phyloP scores from a whole-genome alignment of 30 jellyfish, hydroid and myxozoan species.

The Mastigias papua region DNA sequence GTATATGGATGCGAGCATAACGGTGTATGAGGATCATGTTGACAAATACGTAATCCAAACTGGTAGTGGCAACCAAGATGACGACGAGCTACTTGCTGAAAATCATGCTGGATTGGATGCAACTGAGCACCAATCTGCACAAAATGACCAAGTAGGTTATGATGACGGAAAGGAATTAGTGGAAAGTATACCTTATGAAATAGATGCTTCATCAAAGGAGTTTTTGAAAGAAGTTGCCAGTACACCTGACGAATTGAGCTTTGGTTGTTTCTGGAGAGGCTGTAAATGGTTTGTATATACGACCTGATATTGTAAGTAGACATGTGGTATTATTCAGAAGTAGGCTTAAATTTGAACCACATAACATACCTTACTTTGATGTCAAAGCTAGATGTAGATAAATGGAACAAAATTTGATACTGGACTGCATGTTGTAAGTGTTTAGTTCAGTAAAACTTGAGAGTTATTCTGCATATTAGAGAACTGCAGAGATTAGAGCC shows the following conservation, averaged over 20 bases:
- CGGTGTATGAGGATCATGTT: too few relatives aligned
- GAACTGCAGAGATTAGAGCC: too few relatives aligned
- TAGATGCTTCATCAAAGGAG: constrained; percentile 15
- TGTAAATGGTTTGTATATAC: constrained; percentile 52
- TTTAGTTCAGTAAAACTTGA: too few relatives aligned
- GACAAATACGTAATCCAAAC: too few relatives aligned
- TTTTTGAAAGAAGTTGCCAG: constrained; percentile 49
- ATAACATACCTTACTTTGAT: not conserved
- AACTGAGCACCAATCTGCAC: not conserved
- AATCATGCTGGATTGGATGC: not conserved
- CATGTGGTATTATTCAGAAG: too few relatives aligned
- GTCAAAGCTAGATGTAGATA: too few relatives aligned
- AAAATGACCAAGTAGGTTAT: not conserved
- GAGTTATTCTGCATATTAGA: too few relatives aligned
- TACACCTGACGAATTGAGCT: constrained; percentile 29
- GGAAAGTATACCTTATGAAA: not conserved
- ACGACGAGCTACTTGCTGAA: too few relatives aligned
- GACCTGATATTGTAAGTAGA: not conserved
- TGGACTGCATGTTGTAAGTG: too few relatives aligned
- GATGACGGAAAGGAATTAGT: not conserved
- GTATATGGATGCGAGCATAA: too few relatives aligned
- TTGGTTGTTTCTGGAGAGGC: constrained; percentile 48
- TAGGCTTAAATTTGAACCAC: not conserved
- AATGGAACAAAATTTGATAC: too few relatives aligned
- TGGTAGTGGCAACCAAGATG: too few relatives aligned